Base-by-base conservation (phyloP, 1,140 invertebrate genomes). In the Drosophila guanche region DNA sequence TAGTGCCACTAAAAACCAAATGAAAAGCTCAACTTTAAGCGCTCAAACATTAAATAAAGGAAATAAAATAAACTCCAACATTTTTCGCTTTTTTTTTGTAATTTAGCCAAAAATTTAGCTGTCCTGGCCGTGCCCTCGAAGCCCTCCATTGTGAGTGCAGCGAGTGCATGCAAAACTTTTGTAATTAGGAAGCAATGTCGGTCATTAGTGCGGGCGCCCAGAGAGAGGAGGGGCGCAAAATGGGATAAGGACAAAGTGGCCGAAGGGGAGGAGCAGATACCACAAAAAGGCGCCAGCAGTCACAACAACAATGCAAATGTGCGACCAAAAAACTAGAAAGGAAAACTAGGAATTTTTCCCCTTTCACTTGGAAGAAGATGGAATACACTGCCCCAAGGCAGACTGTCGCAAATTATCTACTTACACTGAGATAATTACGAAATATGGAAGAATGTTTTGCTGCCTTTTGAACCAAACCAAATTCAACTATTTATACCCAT, bases 141-240 rank as follows among this genome's bases (percentile, higher is more conserved):
- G 29, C 40, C 37, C 53, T 68, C 57, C 56, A 12, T 40, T 40
- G 50, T 29, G 42, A 60, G 50, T 45, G 71, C 75, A 67, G 37
- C 67, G 72, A 86, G 73, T 86, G 81, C 81, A 85, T 85, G 81
- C 58, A 77, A 85, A 85, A 85, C 76, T 85, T 85, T 85, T 86
- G 81, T 85, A 85, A 85, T 85, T 85, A 85, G 81, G 81, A 85
- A 85, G 81, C 81, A 85, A 85, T 86, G 81, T 85, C 81, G 81
- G 81, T 86, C 81, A 85, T 85, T 85, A 85, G 81, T 74, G 66
- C 47, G 50, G 46, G 45, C 50, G 46, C 20, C 37, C 20, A 25
- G 48, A 16, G 29, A 29, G 45, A n/a, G 33, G 40, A 12, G 5
- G 10, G 14, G 10, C 16, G 61, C 14, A 25, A 10, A 33, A 33